These are phyloP conservation scores for Ligdia adustata DNA, from an alignment of 2,888 invertebrate genomes.

Conservation along the genomic window DNA sequence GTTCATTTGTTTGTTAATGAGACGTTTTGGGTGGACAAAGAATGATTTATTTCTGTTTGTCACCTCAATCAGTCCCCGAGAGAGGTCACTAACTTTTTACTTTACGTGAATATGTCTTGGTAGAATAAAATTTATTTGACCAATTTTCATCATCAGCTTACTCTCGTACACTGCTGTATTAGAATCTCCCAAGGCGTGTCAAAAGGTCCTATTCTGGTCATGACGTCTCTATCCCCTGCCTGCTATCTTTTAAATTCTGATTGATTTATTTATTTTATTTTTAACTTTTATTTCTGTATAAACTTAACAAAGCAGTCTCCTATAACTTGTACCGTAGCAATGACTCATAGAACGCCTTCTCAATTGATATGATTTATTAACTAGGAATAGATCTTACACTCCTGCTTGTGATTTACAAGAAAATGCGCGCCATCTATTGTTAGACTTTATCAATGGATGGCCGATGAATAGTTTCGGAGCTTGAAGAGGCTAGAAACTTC, in stretches of 20 bases:
- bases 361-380: slow-evolving; percentile 34
- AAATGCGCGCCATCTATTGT: slow-evolving; percentile 23
- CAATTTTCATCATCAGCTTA: no score
- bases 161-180: no score
- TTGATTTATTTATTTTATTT: not conserved
- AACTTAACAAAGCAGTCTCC: not conserved
- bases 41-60: no score
- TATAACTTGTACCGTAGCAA: slow-evolving; percentile 20
- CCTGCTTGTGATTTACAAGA: slow-evolving; percentile 29
- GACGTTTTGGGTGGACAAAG: no score
- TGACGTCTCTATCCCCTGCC: no score
- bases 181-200: no score
- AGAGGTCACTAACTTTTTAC: no score
- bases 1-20: no score
- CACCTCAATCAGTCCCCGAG: no score
- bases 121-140: no score
- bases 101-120: no score
- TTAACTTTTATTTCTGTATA: not conserved
- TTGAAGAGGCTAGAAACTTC: not conserved
- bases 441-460: slow-evolving; percentile 17
- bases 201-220: no score
- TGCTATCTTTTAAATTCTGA: not conserved
- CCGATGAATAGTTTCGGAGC: slow-evolving; percentile 17
- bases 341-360: slow-evolving; percentile 29
- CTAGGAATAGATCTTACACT: slow-evolving; percentile 27